These are phyloP conservation scores for Odontothrips loti DNA, from an alignment of 2,888 invertebrate genomes.

Conservation along the genomic window DNA sequence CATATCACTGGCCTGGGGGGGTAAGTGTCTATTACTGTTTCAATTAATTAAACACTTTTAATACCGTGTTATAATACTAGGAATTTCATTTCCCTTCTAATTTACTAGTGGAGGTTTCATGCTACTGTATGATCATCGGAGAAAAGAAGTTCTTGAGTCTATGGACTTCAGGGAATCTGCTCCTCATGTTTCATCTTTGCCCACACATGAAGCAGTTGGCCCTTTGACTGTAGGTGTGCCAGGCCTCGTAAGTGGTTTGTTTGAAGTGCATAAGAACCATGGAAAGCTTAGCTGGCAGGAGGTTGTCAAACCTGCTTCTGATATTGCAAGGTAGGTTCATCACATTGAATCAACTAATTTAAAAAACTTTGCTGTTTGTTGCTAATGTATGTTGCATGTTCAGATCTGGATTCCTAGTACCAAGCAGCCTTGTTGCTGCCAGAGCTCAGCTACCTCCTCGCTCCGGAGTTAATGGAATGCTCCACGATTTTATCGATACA, in stretches of 20 bases:
- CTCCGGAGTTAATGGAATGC: conserved; percentile 33
- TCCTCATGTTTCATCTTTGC: conserved; percentile 37
- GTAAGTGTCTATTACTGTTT: conserved; percentile 51
- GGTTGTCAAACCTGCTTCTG: conserved; percentile 56
- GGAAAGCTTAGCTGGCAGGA: conserved; percentile 57
- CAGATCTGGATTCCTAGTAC: conserved; percentile 52
- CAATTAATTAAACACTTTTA: neutral
- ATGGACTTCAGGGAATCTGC: conserved; percentile 54
- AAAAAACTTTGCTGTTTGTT: neutral
- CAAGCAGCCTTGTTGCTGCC: conserved; percentile 50
- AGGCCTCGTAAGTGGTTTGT: conserved; percentile 57
- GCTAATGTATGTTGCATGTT: conserved; percentile 32
- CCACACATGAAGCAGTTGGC: conserved; percentile 25
- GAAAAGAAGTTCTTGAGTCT: conserved; percentile 51
- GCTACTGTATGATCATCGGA: conserved; percentile 66
- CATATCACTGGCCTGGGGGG: conserved; percentile 73
- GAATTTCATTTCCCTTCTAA: conserved; percentile 27
- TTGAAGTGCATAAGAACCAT: conserved; percentile 53
- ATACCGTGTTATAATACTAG: neutral
- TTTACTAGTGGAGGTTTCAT: conserved; percentile 64
- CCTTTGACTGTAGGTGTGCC: conserved; percentile 48
- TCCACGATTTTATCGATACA: conserved; percentile 35
- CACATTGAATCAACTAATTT: conserved; percentile 27
- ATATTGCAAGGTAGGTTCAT: conserved; percentile 51
- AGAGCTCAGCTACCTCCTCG: conserved; percentile 33